Evolutionary conservation across 1,140 invertebrate genomes (phyloP), one percentile per base, ranked within the genome.

Genomic region (Drosophila ananassae): DNA sequence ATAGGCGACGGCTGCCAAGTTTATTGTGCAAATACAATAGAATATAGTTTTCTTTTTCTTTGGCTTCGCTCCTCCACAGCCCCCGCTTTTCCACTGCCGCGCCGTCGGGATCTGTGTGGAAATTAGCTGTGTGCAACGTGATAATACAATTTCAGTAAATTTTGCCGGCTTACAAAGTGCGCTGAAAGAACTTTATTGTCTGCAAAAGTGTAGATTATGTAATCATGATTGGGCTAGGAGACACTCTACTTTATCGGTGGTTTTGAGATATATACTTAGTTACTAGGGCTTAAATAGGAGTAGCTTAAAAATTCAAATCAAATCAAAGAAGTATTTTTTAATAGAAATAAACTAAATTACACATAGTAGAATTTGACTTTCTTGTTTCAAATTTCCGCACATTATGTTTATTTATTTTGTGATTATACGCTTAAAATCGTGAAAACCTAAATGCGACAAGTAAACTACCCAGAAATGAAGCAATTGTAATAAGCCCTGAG

Each of bases 1-100:
- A 79, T 51, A 66, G 50, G 59, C 55, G 56, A 41, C 61, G 66
- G 64, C 80, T 77, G 81, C 77, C 73, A 77, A 84, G 77, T 81
- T 74, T 84, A 84, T 87, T 84, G 81, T 84, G 80, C 73, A 84
- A 81, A 84, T 87, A 84, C 85, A 84, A 84, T 84, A 85, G 81
- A 84, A 84, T 84, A 87, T 82, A 85, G 67, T 77, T 72, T 61
- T 61, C 58, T 74, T 72, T 81, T 62, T 55, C 53, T 69, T 74
- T 80, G 68, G 60, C 41, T 24, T 17, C 28, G 50, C n/a, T 55
- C 44, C 39, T n/a, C 53, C n/a, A 44, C 13, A 4, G 34, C 34
- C 34, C 13, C 41, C 13, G 13, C 13, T 7, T 47, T 34, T 3
- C 34, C 34, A 37, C 9, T 28, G 25, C 25, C 6, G 25, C 25